Evolutionary conservation across 1,140 invertebrate species (phyloP).

Genomic region (Pachyrhynchus sulphureomaculatus): DNA sequence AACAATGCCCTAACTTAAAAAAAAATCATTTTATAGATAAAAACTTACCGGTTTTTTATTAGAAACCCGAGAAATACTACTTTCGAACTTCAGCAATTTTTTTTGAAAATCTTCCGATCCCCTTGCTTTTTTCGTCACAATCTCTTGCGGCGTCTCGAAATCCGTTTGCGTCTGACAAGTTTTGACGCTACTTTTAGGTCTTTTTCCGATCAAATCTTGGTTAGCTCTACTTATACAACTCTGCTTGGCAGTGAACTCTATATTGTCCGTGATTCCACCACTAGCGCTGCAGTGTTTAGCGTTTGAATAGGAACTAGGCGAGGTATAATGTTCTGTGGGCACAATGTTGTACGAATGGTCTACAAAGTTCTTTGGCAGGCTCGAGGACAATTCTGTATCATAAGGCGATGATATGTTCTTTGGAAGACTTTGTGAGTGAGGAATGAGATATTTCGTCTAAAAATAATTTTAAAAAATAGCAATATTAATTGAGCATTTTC

Average conservation of each 20-base stretch:
- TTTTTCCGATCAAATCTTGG: background rate
- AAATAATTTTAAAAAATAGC: slow-evolving; percentile 6
- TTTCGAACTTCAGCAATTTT: slow-evolving; percentile 49
- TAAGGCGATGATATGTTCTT: slow-evolving; percentile 34
- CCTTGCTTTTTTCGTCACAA: slow-evolving; percentile 43
- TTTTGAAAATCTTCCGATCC: slow-evolving; percentile 48
- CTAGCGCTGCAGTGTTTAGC: no score
- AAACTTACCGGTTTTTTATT: slow-evolving; percentile 33
- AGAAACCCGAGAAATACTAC: slow-evolving; percentile 34
- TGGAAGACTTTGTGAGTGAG: slow-evolving; percentile 37
- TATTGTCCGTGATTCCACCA: background rate
- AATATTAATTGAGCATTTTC: no score
- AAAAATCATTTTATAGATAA: background rate
- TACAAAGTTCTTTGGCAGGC: slow-evolving; percentile 38
- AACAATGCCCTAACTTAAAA: no score
- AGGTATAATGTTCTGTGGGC: background rate
- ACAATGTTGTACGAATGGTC: slow-evolving; percentile 6
- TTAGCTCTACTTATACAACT: background rate
- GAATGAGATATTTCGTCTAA: slow-evolving; percentile 5
- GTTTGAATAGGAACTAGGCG: no score
- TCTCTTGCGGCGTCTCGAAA: slow-evolving; percentile 45
- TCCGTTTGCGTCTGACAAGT: slow-evolving; percentile 51
- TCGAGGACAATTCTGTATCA: slow-evolving; percentile 27
- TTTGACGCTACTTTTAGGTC: slow-evolving; percentile 33
- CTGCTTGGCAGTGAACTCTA: background rate